phyloP scores from a whole-genome alignment of 2,888 invertebrate species.

The Habroteleia sp. region DNA sequence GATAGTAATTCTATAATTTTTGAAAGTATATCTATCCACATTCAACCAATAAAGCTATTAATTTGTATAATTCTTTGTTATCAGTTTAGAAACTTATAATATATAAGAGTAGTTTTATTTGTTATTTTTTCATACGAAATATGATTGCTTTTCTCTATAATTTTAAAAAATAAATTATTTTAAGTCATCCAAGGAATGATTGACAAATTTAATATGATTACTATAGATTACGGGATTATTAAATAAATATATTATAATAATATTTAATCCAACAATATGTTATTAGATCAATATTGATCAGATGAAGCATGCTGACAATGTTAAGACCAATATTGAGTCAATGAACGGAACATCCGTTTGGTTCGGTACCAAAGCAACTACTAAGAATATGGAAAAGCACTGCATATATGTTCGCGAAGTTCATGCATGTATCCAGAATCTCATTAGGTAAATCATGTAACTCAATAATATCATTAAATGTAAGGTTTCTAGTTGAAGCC shows the following conservation, averaged over 20 bases:
- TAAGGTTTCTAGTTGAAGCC: conserved; percentile 79
- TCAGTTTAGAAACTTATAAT: too few species aligned
- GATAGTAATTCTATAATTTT: too few species aligned
- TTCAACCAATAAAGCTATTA: too few species aligned
- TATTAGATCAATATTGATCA: conserved; percentile 10
- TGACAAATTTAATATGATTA: too few species aligned
- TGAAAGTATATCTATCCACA: too few species aligned
- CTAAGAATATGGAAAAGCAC: conserved; percentile 10
- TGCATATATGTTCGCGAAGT: conserved; percentile 28
- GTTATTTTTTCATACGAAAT: too few species aligned
- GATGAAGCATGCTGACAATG: conserved; percentile 20
- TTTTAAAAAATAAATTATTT: too few species aligned
- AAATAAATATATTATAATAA: background rate
- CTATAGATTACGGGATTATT: background rate
- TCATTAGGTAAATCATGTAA: conserved; percentile 73
- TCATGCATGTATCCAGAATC: conserved; percentile 67
- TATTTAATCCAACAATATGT: conserved; percentile 1
- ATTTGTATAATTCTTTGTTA: too few species aligned
- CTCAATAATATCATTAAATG: conserved; percentile 74
- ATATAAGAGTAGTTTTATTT: too few species aligned
- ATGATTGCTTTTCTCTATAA: too few species aligned
- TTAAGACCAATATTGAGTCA: conserved; percentile 24
- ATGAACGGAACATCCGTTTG: conserved; percentile 21
- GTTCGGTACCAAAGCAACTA: conserved; percentile 5
- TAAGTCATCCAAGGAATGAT: too few species aligned